These are phyloP conservation scores for Unio delphinus DNA, from an alignment of 2,888 invertebrate genomes.

Conservation along the genomic window DNA sequence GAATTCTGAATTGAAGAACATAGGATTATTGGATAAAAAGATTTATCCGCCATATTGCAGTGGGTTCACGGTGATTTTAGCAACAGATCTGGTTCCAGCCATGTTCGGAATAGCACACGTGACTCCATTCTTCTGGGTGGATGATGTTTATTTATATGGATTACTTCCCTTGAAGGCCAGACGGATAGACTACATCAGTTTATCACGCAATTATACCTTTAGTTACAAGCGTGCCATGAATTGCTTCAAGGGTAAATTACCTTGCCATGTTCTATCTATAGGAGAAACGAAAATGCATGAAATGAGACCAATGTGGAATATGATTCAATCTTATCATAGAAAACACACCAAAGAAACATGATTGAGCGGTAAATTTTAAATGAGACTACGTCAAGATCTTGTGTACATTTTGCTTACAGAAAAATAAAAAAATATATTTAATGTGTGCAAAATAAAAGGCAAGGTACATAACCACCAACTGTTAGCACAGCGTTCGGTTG, in stretches of 20 bases:
- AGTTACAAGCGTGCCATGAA: background rate
- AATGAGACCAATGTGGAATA: too few relatives aligned
- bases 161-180: constrained; percentile 72
- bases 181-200: background rate
- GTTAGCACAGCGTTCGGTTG: too few relatives aligned
- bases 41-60: constrained; percentile 86
- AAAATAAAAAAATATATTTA: too few relatives aligned
- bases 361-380: too few relatives aligned
- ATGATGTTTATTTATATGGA: constrained; percentile 93
- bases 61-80: constrained; percentile 90
- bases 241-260: background rate
- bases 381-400: too few relatives aligned
- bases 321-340: too few relatives aligned
- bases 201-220: background rate
- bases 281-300: too few relatives aligned
- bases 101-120: constrained; percentile 82
- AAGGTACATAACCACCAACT: too few relatives aligned
- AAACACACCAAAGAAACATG: too few relatives aligned
- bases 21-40: background rate
- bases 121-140: constrained; percentile 85
- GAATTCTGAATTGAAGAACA: constrained; percentile 12
- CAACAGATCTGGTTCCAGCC: constrained; percentile 81
- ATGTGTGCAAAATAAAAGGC: too few relatives aligned
- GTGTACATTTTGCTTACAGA: too few relatives aligned
- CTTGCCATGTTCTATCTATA: too few relatives aligned